These are phyloP conservation scores for Neosilurus hyrtlii DNA, from an alignment of 2,797 vertebrate genomes.

Conservation along the genomic window DNA sequence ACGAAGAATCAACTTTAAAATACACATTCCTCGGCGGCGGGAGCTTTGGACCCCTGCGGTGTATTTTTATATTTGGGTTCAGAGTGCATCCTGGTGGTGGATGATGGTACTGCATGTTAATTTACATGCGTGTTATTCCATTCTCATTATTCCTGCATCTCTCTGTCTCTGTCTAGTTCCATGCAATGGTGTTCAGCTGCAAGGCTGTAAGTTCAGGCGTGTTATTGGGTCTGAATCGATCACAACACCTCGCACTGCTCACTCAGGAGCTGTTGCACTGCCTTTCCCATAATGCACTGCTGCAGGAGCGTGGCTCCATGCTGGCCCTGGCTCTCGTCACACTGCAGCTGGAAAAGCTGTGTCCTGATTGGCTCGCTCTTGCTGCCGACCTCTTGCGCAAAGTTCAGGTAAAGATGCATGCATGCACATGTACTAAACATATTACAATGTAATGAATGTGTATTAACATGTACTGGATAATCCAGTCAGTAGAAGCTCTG, in stretches of 20 bases:
- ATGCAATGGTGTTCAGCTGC: constrained; percentile 82
- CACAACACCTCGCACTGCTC: constrained; percentile 84
- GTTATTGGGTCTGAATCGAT: constrained; percentile 74
- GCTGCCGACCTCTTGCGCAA: constrained; percentile 90
- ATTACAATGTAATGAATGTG: neutral
- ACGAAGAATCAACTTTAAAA: too few species aligned
- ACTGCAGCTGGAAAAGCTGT: constrained; percentile 92
- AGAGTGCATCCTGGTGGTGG: constrained; percentile 7
- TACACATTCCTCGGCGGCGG: too few species aligned
- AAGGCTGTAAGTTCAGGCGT: constrained; percentile 79
- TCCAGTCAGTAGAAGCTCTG: neutral
- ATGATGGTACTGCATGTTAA: neutral
- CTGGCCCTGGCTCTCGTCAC: constrained; percentile 91
- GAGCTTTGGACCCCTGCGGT: too few species aligned
- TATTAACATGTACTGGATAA: neutral
- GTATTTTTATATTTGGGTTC: neutral
- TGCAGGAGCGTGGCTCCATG: constrained; percentile 89
- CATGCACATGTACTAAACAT: neutral
- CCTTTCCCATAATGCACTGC: constrained; percentile 83
- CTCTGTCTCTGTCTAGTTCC: constrained; percentile 75
- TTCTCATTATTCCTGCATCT: neutral
- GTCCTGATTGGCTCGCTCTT: constrained; percentile 92
- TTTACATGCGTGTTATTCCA: too few species aligned
- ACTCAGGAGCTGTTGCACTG: constrained; percentile 85
- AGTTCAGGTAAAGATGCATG: constrained; percentile 63